phyloP scores from a whole-genome alignment of 2,797 vertebrate genomes.

The Poeciliopsis presidionis region DNA sequence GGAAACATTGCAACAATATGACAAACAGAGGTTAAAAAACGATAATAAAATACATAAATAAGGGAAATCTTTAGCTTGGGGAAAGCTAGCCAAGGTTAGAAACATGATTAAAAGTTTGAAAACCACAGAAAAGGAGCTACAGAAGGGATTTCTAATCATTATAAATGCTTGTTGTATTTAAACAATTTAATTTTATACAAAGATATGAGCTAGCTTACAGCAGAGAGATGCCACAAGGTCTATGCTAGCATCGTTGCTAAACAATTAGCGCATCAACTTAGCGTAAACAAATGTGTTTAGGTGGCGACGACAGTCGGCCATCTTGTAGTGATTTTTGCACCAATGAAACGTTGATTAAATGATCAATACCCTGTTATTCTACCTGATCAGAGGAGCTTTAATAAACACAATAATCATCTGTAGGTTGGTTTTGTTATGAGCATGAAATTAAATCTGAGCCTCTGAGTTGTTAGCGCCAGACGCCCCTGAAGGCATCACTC shows the following conservation, averaged over 20 bases:
- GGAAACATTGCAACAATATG: not conserved
- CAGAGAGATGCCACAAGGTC: not conserved
- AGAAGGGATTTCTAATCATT: not conserved
- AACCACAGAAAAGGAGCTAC: not conserved
- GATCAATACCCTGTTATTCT: not conserved
- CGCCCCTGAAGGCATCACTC: not conserved
- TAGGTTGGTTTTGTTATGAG: not conserved
- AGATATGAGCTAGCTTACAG: not conserved
- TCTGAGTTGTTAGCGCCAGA: not conserved
- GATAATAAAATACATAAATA: not conserved
- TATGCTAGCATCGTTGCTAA: not conserved
- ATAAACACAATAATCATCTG: not conserved
- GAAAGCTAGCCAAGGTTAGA: not conserved
- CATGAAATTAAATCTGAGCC: not conserved
- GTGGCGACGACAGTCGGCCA: not conserved
- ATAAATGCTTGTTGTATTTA: not conserved
- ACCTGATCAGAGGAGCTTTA: not conserved
- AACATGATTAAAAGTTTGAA: not conserved
- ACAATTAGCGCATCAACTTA: not conserved
- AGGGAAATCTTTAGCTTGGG: not conserved
- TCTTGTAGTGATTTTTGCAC: not conserved
- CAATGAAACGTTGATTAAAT: not conserved
- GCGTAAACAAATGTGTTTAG: not conserved
- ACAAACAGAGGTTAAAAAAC: not conserved
- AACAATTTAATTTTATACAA: not conserved